Evolutionary conservation across 2,888 invertebrate species (phyloP).

Genomic region (Drosophila affinis): DNA sequence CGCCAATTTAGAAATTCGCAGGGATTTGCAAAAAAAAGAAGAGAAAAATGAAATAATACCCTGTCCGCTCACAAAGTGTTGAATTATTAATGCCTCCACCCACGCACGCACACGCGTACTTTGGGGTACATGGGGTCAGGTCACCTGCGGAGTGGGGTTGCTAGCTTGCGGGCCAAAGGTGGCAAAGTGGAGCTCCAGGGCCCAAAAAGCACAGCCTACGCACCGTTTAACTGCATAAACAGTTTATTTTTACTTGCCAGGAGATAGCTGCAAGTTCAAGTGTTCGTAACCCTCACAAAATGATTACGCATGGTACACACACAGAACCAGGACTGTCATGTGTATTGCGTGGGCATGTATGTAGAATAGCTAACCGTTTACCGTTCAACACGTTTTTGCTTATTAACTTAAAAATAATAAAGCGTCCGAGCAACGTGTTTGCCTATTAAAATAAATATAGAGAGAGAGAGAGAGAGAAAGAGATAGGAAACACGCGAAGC

Average conservation of each 20-base stretch:
- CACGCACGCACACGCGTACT: background rate
- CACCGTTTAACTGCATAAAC: conserved; percentile 67
- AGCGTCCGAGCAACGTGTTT: conserved; percentile 46
- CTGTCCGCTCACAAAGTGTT: background rate
- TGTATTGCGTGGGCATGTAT: conserved; percentile 10
- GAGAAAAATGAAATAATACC: background rate
- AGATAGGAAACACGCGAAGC: conserved; percentile 14
- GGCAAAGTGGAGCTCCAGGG: conserved; percentile 16
- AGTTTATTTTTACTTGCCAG: conserved; percentile 67
- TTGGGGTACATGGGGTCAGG: background rate
- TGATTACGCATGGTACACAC: conserved; percentile 50
- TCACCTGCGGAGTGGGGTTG: background rate
- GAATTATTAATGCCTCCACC: conserved; percentile 12
- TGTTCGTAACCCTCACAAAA: conserved; percentile 56
- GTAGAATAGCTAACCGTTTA: conserved; percentile 45
- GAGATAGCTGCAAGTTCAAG: conserved; percentile 65
- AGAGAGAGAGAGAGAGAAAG: conserved; percentile 3
- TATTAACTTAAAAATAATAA: conserved; percentile 47
- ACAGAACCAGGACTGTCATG: conserved; percentile 12
- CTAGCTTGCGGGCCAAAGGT: conserved; percentile 3
- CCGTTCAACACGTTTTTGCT: conserved; percentile 64
- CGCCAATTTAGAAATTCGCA: conserved; percentile 14
- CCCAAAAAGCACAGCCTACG: conserved; percentile 22
- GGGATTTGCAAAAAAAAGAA: conserved; percentile 11
- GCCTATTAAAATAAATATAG: conserved; percentile 24